Evolutionary conservation across 1,140 invertebrate genomes (phyloP).

Genomic region (Helicorthomorpha holstii): DNA sequence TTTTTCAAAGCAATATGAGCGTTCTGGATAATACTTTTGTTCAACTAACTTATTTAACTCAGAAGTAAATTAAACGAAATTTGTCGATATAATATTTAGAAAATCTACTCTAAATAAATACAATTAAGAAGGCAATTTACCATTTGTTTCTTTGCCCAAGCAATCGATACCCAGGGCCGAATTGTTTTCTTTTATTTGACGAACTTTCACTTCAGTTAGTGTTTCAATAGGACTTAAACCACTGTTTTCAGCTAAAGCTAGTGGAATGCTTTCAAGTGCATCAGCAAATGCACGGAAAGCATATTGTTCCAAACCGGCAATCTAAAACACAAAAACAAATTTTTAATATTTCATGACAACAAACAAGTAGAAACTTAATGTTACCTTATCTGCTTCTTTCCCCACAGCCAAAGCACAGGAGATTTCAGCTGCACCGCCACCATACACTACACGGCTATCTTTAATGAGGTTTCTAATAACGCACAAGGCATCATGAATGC

Average conservation of each 20-base stretch:
- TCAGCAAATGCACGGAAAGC: slow-evolving; percentile 91
- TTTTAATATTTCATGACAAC: background rate
- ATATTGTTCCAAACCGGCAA: slow-evolving; percentile 90
- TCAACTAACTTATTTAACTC: too few relatives aligned
- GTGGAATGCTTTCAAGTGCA: slow-evolving; percentile 83
- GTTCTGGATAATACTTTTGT: too few relatives aligned
- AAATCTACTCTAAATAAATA: background rate
- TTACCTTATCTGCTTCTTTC: slow-evolving; percentile 66
- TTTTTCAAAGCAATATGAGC: too few relatives aligned
- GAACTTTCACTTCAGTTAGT: slow-evolving; percentile 78
- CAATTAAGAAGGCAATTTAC: slow-evolving; percentile 27
- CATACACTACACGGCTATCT: slow-evolving; percentile 89
- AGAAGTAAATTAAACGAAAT: too few relatives aligned
- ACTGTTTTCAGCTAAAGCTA: slow-evolving; percentile 93
- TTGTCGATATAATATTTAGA: too few relatives aligned
- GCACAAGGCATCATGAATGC: slow-evolving; percentile 94
- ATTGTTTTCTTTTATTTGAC: slow-evolving; percentile 72
- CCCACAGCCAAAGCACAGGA: slow-evolving; percentile 81
- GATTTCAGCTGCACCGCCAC: slow-evolving; percentile 92
- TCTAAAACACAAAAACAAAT: slow-evolving; percentile 23
- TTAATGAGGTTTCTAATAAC: slow-evolving; percentile 86
- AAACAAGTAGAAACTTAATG: too few relatives aligned
- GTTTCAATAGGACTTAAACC: slow-evolving; percentile 84
- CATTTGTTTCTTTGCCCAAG: slow-evolving; percentile 61
- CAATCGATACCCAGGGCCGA: slow-evolving; percentile 87